These are phyloP conservation scores for Serrognathus titanus DNA, from an alignment of 2,888 invertebrate genomes.

Conservation along the genomic window DNA sequence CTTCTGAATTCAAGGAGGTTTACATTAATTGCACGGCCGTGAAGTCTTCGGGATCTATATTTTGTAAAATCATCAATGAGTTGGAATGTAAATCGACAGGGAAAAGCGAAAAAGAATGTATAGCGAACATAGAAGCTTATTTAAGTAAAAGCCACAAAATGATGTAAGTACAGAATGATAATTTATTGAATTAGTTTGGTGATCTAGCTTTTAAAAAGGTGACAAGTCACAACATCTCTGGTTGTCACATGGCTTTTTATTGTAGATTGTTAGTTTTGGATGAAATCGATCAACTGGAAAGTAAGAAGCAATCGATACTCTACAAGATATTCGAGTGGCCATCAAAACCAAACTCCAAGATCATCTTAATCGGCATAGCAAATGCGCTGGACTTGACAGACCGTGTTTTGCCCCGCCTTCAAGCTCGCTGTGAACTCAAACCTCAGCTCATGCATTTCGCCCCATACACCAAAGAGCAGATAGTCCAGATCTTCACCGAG, in stretches of 20 bases:
- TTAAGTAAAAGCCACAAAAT: slow-evolving; percentile 65
- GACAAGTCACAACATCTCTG: not conserved
- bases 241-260: slow-evolving; percentile 13
- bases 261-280: slow-evolving; percentile 79
- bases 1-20: slow-evolving; percentile 57
- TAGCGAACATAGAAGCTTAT: slow-evolving; percentile 66
- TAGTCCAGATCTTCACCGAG: slow-evolving; percentile 78
- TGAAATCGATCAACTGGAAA: slow-evolving; percentile 92
- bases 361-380: slow-evolving; percentile 88
- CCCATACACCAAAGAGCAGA: slow-evolving; percentile 88
- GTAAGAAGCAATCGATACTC: slow-evolving; percentile 77
- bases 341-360: slow-evolving; percentile 59
- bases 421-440: slow-evolving; percentile 69
- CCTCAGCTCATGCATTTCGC: slow-evolving; percentile 83
- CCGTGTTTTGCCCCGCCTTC: slow-evolving; percentile 80
- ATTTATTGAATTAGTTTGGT: not conserved
- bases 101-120: slow-evolving; percentile 64
- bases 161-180: slow-evolving; percentile 55
- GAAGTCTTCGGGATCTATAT: slow-evolving; percentile 79
- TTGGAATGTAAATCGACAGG: slow-evolving; percentile 58
- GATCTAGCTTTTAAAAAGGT: too few species aligned
- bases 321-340: slow-evolving; percentile 96
- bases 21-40: slow-evolving; percentile 88
- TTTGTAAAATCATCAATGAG: slow-evolving; percentile 71
- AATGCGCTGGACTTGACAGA: slow-evolving; percentile 95